Percentiles rank a stretch among this genome's conserved stretches.
Conservation (phyloP, 1,140 invertebrate species). For the Caenorhabditis inopinata region DNA sequence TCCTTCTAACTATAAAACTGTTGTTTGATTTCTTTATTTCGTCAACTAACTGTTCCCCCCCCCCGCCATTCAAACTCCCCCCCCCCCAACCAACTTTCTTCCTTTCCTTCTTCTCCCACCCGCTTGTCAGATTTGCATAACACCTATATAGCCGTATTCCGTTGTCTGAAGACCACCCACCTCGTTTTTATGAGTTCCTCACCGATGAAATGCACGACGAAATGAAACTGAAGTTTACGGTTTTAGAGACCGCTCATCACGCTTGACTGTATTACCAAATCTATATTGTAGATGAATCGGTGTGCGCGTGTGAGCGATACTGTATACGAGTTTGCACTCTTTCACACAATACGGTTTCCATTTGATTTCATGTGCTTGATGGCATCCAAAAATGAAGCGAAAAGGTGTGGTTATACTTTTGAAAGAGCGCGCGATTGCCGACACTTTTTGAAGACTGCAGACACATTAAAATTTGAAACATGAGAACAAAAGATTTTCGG, state of each 20-base stretch:
- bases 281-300: not conserved
- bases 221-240: not conserved
- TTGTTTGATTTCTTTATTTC: no score
- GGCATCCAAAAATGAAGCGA: not conserved
- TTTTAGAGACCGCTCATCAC: not conserved
- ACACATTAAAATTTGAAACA: not conserved
- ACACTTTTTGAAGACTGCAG: not conserved
- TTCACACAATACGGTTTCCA: constrained; percentile 24
- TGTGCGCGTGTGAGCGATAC: not conserved
- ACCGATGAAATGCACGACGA: not conserved
- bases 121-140: not conserved
- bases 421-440: not conserved
- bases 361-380: constrained; percentile 15
- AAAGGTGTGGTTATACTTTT: not conserved
- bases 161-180: constrained; percentile 3
- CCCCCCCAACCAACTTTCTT: not conserved
- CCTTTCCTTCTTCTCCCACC: not conserved
- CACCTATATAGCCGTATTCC: not conserved
- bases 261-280: not conserved
- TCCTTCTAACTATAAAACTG: no score
- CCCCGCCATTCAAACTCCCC: no score
- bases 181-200: constrained; percentile 14
- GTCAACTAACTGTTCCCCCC: no score
- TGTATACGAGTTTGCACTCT: constrained; percentile 1
- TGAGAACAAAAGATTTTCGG: not conserved